Evolutionary conservation across 2,888 invertebrate species (phyloP).

Genomic region (Phlogophora meticulosa): DNA sequence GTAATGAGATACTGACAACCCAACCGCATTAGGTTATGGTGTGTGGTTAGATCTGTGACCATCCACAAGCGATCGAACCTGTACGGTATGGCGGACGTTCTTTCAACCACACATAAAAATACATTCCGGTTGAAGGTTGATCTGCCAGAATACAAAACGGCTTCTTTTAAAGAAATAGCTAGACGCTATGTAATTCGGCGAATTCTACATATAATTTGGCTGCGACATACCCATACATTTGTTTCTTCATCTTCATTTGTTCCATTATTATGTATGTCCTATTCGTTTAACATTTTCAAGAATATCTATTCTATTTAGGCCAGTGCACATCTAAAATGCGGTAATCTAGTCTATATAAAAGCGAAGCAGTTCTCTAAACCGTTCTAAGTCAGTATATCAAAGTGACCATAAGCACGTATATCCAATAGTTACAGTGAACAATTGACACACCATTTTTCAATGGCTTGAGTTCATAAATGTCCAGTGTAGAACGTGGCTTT

Average conservation of each 20-base stretch:
- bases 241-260: conserved; percentile 3
- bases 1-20: too few relatives aligned
- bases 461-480: conserved; percentile 59
- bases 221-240: too few relatives aligned
- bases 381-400: conserved; percentile 14
- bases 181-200: too few relatives aligned
- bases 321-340: conserved; percentile 13
- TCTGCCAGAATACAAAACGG: too few relatives aligned
- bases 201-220: too few relatives aligned
- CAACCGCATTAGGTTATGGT: too few relatives aligned
- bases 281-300: conserved; percentile 6
- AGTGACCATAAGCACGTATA: conserved; percentile 40
- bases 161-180: too few relatives aligned
- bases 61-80: too few relatives aligned
- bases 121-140: too few relatives aligned
- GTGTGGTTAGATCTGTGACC: too few relatives aligned
- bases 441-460: conserved; percentile 57
- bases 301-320: conserved; percentile 12
- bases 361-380: conserved; percentile 5
- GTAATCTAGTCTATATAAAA: conserved; percentile 20
- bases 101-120: too few relatives aligned
- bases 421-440: conserved; percentile 52
- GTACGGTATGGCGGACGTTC: too few relatives aligned
- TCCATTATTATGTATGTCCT: background rate
- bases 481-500: conserved; percentile 49